Conservation (phyloP, 2,113 vertebrate genomes). For the Tragelaphus strepsiceros region DNA sequence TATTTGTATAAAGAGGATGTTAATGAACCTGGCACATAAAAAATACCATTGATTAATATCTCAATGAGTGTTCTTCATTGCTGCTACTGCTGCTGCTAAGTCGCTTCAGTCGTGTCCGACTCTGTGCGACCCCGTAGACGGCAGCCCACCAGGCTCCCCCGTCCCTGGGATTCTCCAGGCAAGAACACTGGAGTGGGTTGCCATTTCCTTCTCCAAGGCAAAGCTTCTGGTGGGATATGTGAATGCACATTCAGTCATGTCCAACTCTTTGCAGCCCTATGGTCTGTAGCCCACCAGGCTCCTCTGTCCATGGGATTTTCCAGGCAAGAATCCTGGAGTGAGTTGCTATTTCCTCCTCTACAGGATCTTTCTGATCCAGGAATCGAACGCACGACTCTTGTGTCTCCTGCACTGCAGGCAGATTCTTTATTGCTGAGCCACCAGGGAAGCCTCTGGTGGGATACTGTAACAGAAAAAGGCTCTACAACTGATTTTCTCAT, state of each 20-base stretch:
- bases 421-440: background rate
- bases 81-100: no score
- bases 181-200: no score
- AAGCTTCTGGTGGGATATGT: background rate
- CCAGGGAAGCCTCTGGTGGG: background rate
- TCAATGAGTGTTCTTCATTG: background rate
- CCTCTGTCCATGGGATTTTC: background rate
- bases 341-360: background rate
- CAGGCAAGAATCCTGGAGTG: background rate
- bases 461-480: background rate
- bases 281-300: background rate
- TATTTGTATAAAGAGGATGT: background rate
- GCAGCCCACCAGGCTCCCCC: no score
- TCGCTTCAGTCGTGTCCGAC: no score
- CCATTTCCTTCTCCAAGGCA: background rate
- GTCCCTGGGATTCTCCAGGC: no score
- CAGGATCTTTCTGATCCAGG: background rate
- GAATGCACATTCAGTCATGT: background rate
- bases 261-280: background rate
- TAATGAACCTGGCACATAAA: background rate
- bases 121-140: no score
- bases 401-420: background rate
- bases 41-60: background rate
- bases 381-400: fast-evolving
- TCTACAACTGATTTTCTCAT: background rate